Evolutionary conservation across 2,888 invertebrate species (phyloP).

Genomic region (Conchocele bisecta): DNA sequence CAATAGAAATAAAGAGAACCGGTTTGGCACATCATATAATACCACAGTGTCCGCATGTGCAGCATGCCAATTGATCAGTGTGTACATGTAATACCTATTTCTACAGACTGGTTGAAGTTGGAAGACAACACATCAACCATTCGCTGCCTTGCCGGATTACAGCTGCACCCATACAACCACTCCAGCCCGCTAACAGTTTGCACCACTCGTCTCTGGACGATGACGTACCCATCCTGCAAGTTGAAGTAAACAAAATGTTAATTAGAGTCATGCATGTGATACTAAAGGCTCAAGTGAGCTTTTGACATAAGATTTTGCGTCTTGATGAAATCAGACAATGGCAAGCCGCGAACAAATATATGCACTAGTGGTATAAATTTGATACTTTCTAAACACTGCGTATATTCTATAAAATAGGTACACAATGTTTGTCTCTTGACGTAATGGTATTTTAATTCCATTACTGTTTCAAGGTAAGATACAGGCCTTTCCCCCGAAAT

Average conservation of each 20-base stretch:
- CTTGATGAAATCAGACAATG: no score
- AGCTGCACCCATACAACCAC: slow-evolving; percentile 17
- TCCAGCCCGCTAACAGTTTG: neutral
- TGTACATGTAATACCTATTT: neutral
- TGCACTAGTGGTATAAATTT: no score
- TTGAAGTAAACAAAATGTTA: neutral
- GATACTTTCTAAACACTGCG: no score
- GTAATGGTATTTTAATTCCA: no score
- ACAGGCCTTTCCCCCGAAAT: no score
- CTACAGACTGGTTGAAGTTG: neutral
- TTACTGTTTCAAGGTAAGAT: no score
- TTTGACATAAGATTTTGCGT: neutral
- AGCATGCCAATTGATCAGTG: neutral
- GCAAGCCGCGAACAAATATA: no score
- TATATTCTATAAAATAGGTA: no score
- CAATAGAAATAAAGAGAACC: neutral
- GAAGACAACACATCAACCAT: slow-evolving; percentile 1
- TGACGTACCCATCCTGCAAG: slow-evolving; percentile 10
- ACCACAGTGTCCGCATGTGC: neutral
- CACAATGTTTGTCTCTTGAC: no score
- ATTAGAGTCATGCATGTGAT: no score
- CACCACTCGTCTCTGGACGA: neutral
- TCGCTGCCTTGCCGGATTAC: slow-evolving; percentile 8
- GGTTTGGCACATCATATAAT: neutral
- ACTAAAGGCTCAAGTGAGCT: no score